phyloP scores from a whole-genome alignment of 2,113 vertebrate species.

The Amphiprion ocellaris region DNA sequence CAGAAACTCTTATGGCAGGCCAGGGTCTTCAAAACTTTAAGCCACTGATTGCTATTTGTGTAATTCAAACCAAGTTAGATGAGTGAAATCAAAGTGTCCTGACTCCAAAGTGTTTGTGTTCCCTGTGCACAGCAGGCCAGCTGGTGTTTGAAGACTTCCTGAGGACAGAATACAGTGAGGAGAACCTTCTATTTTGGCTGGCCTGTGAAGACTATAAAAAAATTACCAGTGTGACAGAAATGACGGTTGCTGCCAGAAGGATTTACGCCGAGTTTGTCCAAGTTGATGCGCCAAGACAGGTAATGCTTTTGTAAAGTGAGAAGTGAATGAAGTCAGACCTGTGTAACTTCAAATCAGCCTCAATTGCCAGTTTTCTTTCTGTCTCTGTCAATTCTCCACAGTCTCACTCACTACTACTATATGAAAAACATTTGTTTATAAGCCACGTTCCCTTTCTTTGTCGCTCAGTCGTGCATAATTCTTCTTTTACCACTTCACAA shows the following conservation, averaged over 20 bases:
- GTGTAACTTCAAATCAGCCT: constrained; percentile 20
- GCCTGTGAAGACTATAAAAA: constrained; percentile 90
- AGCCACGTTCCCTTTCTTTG: neutral
- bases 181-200: constrained; percentile 91
- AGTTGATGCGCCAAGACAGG: constrained; percentile 89
- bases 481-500: constrained; percentile 8
- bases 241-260: constrained; percentile 81
- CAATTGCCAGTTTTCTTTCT: neutral
- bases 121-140: constrained; percentile 83
- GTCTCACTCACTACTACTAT: constrained; percentile 5
- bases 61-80: neutral
- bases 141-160: constrained; percentile 88
- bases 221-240: constrained; percentile 77
- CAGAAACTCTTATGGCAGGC: too few species aligned
- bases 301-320: constrained; percentile 52
- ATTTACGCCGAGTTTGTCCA: constrained; percentile 90
- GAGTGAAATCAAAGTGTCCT: constrained; percentile 9
- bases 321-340: constrained; percentile 34
- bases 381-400: neutral
- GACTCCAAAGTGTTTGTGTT: constrained; percentile 16
- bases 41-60: neutral
- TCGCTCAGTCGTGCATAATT: neutral
- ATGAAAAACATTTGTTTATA: neutral
- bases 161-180: constrained; percentile 91
- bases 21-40: neutral